Base-by-base conservation (phyloP, 1,140 invertebrate species). In the Diabrotica undecimpunctata region DNA sequence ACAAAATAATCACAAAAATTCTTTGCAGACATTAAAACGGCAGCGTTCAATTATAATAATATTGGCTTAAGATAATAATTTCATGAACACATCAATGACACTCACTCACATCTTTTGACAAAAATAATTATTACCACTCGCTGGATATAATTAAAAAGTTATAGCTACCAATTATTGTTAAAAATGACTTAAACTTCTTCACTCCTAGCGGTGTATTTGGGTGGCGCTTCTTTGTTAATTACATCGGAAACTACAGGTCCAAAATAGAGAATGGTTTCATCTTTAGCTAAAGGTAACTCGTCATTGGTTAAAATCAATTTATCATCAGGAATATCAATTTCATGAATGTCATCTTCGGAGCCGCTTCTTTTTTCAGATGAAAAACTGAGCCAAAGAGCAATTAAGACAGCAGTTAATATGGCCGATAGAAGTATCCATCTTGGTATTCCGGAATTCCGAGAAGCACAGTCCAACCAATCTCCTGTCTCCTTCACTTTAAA, bases 391-490 rank as follows among this genome's bases (percentile, higher is more conserved):
- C 64, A 71, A 14, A 74, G 52, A 10, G 67, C 71, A 6, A 72
- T 57, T 35, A 75, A 51, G n/a, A 73, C 56, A 7, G 72, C 68
- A 10, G 60, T 60, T 46, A 73, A 61, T 56, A 73, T 70, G 6
- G 68, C 68, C 4, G 54, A 54, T n/a, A 73, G 12, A 38, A 75
- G 41, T 25, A 75, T 68, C 68, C 68, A 73, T 7, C 68, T 66
- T 7, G 73, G 73, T 41, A 75, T 73, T 4, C 73, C 73, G 0
- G 72, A 73, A 65, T 73, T 73, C 36, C 65, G 60, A 7, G 73
- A 73, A 6, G 72, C 73, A 58, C 73, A 75, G 54, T 75, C 72
- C 37, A 75, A 66, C 73, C 73, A 75, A 66, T 73, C 70, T 35
- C 70, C 68, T 51, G 13, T 65, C n/a, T 59, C 58, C 8, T 67